Base-by-base conservation (phyloP, 2,888 invertebrate genomes). In the Asteroscopus sphinx region DNA sequence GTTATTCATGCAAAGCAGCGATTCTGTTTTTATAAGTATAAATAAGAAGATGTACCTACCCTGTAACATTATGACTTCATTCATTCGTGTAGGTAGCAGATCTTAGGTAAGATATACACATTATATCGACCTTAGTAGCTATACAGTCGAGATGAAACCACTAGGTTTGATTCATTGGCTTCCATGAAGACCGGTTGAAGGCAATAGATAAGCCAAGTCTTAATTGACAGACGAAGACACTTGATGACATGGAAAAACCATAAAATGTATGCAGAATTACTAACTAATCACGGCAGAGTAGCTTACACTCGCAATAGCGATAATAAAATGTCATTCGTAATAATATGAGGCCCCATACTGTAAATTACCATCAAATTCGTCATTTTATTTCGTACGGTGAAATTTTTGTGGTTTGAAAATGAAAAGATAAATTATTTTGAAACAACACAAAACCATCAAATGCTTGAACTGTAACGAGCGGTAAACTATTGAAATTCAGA, bases 401-500 rank as follows among this genome's bases (percentile, higher is more conserved):
- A 21, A 21, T 21, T 1, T 9, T 28, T 28, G 28, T n/a, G n/a
- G n/a, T n/a, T n/a, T n/a, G 9, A 28, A 28, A 1, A 1, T 7
- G 1, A 9, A 39, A 42, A 21, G 16, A 32, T 49, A 41, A 48
- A 48, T 52, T 39, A 36, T 21, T 11, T 32, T n/a, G 33, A 53
- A 48, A 56, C 49, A 53, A 44, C 56, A 51, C 41, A 52, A 51
- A 73, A 52, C 25, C 30, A 44, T 49, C 51, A 37, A 73, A 60
- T 46, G 26, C 59, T 60, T 13, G 30, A 32, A 33, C 36, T 54
- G 49, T 51, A 57, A 61, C 40, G 32, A 53, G 25, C 17, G 12
- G 37, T 45, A 33, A 59, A 60, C 60, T 55, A 93, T 93, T 91
- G 93, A 93, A 91, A 85, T 92, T 85, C 92, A 80, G 85, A 79